Percentiles rank a stretch among this genome's conserved stretches.
phyloP scores from a whole-genome alignment of 1,140 invertebrate genomes.

The Achroia grisella region DNA sequence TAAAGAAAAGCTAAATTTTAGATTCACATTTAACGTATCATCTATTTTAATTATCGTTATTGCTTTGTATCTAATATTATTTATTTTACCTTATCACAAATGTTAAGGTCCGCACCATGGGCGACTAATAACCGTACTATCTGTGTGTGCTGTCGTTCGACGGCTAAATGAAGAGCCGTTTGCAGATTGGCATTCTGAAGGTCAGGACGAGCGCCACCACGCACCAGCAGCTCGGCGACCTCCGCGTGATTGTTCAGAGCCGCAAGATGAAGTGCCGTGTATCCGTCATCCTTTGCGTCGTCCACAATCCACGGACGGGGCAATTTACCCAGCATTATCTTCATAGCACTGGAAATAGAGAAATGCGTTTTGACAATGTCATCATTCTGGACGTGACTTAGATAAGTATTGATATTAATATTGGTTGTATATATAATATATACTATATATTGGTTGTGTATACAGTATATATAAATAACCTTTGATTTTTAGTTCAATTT shows the following conservation, averaged over 20 bases:
- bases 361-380: no score
- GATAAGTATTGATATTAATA: no score
- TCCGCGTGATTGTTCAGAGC: slow-evolving; percentile 98
- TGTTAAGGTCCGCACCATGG: slow-evolving; percentile 94
- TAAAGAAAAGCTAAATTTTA: no score
- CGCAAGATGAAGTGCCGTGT: slow-evolving; percentile 95
- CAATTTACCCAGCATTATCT: slow-evolving; percentile 90
- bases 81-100: slow-evolving; percentile 86
- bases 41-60: no score
- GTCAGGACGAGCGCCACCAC: slow-evolving; percentile 94
- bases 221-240: slow-evolving; percentile 93
- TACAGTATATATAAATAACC: no score
- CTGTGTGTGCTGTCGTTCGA: slow-evolving; percentile 96
- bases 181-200: slow-evolving; percentile 97
- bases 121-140: slow-evolving; percentile 94
- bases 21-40: no score
- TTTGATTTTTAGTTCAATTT: no score
- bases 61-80: not conserved
- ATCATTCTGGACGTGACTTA: no score
- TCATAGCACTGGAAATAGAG: slow-evolving; percentile 87
- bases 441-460: no score
- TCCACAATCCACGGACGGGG: slow-evolving; percentile 98
- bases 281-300: slow-evolving; percentile 98
- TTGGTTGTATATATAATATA: no score
- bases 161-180: slow-evolving; percentile 95